Conservation (phyloP, 1,140 invertebrate genomes). For the Magallana ariakensis region DNA sequence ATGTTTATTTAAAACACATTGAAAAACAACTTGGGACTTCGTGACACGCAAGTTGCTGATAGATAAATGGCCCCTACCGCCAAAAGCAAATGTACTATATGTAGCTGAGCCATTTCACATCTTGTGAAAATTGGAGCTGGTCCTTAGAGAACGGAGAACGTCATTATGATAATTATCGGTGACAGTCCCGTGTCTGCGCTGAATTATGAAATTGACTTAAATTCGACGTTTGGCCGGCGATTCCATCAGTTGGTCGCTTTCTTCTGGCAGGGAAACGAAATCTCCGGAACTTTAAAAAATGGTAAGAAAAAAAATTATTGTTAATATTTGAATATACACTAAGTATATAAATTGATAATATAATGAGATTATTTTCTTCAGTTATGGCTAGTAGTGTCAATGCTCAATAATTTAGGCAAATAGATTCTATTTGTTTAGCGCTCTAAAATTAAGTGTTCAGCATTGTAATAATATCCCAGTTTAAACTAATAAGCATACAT, state of each 20-base stretch:
- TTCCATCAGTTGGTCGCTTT: neutral
- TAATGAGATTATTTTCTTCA: too few relatives aligned
- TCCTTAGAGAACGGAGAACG: neutral
- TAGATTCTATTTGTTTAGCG: too few relatives aligned
- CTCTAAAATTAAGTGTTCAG: too few relatives aligned
- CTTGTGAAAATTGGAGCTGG: constrained; percentile 8
- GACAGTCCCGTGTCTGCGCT: constrained; percentile 2
- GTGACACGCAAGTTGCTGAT: neutral
- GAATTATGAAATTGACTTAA: constrained; percentile 19
- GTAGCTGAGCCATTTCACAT: neutral
- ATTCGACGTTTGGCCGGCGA: neutral
- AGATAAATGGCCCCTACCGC: neutral
- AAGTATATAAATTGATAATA: too few relatives aligned
- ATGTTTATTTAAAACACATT: neutral
- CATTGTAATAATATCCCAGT: too few relatives aligned
- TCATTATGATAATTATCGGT: constrained; percentile 22
- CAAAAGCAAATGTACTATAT: neutral
- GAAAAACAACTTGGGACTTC: neutral
- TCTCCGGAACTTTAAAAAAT: neutral
- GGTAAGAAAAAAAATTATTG: neutral
- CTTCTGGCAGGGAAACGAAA: constrained; percentile 18
- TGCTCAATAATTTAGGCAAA: too few relatives aligned
- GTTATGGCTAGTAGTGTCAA: too few relatives aligned
- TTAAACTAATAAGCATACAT: too few relatives aligned
- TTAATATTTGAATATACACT: too few relatives aligned